phyloP scores from a whole-genome alignment of 2,113 vertebrate genomes.

The Hypocryptadius cinnamomeus region DNA sequence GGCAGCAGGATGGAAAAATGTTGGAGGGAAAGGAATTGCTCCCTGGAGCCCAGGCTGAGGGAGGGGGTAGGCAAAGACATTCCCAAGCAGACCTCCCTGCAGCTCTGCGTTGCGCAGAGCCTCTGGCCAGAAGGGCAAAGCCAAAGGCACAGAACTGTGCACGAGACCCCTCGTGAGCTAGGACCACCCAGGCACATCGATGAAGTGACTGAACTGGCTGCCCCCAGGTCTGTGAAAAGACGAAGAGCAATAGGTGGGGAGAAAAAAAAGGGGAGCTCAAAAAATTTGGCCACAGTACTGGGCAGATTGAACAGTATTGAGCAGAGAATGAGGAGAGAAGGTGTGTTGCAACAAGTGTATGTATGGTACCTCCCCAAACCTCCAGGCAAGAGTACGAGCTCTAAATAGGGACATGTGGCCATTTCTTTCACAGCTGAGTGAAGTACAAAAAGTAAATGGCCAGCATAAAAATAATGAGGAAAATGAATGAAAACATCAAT shows the following conservation, averaged over 20 bases:
- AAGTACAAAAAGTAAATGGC: slow-evolving; percentile 53
- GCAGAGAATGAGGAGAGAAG: neutral
- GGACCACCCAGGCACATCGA: neutral
- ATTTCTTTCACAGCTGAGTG: slow-evolving; percentile 50
- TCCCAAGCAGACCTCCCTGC: slow-evolving; percentile 43
- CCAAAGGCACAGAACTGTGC: neutral
- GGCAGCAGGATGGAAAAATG: slow-evolving; percentile 26
- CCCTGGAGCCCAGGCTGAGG: neutral
- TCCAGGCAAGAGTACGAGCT: neutral
- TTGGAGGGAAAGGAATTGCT: neutral
- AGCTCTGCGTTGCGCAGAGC: neutral
- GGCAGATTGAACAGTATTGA: neutral
- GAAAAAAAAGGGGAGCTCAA: neutral
- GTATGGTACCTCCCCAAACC: slow-evolving; percentile 23
- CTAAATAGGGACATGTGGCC: slow-evolving; percentile 51
- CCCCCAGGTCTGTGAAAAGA: neutral
- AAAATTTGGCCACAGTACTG: neutral
- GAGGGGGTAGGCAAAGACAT: neutral
- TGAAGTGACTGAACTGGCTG: neutral
- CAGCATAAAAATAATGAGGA: slow-evolving; percentile 54
- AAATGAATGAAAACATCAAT: slow-evolving; percentile 51
- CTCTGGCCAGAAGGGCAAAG: neutral
- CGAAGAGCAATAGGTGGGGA: neutral
- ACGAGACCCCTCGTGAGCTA: neutral
- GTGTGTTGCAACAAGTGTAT: slow-evolving; percentile 35